A percentile compares a stretch with the other conserved stretches of the same genome.
phyloP scores from a whole-genome alignment of 92 coral and sea anemone species.

The Porites divaricata region DNA sequence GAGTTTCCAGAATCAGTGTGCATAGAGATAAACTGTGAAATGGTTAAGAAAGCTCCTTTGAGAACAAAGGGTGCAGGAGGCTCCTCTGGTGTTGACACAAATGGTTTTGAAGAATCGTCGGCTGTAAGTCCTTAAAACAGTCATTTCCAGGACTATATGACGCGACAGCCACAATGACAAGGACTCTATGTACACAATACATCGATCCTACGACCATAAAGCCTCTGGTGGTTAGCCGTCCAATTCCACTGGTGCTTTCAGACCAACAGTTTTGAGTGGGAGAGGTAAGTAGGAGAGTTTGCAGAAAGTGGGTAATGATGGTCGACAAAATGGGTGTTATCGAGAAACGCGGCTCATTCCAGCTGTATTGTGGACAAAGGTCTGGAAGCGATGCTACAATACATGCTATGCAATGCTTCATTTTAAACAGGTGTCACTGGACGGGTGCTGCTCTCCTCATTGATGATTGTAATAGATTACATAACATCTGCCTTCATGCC shows the following conservation, averaged over 20 bases:
- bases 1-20: conserved; percentile 49
- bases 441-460: conserved; percentile 33
- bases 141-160: conserved; percentile 41
- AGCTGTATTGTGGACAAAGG: conserved; percentile 43
- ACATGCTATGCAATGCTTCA: conserved; percentile 36
- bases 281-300: conserved; percentile 35
- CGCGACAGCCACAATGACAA: conserved; percentile 53
- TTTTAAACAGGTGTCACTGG: conserved; percentile 38
- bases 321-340: conserved; percentile 46
- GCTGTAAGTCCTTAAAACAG: conserved; percentile 53
- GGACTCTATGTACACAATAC: conserved; percentile 48
- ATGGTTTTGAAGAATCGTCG: conserved; percentile 56
- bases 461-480: conserved; percentile 49
- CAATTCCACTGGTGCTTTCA: conserved; percentile 38
- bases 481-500: conserved; percentile 40
- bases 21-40: conserved; percentile 48
- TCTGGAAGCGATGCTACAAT: conserved; percentile 54
- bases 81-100: conserved; percentile 50
- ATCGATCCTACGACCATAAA: conserved; percentile 46
- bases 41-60: conserved; percentile 55
- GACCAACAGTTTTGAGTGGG: conserved; percentile 15
- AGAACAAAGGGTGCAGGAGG: conserved; percentile 64
- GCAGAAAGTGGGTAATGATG: conserved; percentile 48
- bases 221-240: conserved; percentile 24
- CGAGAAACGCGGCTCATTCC: conserved; percentile 42